Evolutionary conservation across 2,888 invertebrate genomes (phyloP), one percentile per base, ranked within the genome.

Genomic region (Acleris sparsana): DNA sequence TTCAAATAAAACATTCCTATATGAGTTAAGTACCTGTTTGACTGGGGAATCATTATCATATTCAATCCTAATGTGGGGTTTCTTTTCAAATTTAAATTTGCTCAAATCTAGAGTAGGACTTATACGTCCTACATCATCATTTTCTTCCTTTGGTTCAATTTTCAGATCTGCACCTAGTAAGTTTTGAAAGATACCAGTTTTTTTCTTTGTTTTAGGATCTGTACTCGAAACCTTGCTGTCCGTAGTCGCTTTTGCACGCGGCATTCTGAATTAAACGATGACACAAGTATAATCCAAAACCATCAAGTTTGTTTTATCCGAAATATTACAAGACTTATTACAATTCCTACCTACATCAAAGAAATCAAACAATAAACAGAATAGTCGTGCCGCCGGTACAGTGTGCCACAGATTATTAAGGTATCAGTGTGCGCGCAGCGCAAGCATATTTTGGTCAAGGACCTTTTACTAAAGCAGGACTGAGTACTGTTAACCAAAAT

Each of bases 21-120:
- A 11, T 43, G 3, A n/a, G 7, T 11, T 39, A 29, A n/a, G 22
- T 74, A 82, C 83, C 70, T 80, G 73, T 74, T 80, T 81, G 1
- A 64, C 70, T 0, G 84, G 76, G 13, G 80, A 79, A 44, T 82
- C 80, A 48, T 82, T 78, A 63, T 92, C 92, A 77, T 77, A 92
- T 73, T 86, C 85, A 67, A 92, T 86, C 79, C 85, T 89, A 29
- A 91, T 71, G 63, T 83, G 89, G 7, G 86, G 78, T 74, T 85
- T 90, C 72, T 84, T 89, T 69, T 87, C 80, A 78, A 81, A 92
- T 71, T 82, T 87, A 71, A 83, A 92, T 69, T 82, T 76, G 59
- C 75, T 84, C 20, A 92, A 73, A 72, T 86, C 79, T 44, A 75
- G 70, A 6, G 72, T n/a, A 1, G 53, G 49, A 63, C 69, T 75